Evolutionary conservation across 2,888 invertebrate genomes (phyloP), one percentile per base, ranked within the genome.

Genomic region (Drosophila histrio): DNA sequence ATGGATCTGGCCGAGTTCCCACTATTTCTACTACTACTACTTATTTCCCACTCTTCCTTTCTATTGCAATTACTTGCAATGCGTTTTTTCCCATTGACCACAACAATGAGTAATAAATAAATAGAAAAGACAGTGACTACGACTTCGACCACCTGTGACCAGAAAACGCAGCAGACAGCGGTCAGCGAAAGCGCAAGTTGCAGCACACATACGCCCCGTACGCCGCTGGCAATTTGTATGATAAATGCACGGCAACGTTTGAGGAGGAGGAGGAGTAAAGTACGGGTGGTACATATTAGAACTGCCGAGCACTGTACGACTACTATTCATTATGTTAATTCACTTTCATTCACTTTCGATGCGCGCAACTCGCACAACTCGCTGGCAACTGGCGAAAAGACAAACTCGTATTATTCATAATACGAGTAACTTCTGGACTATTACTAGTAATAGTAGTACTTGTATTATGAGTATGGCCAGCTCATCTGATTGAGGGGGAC

Each of bases 241-340:
- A 50, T 71, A 71, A 53, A 72, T 49, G 69, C 75, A 72, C 28
- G 32, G 19, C 50, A n/a, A n/a, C n/a, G n/a, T n/a, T n/a, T n/a
- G n/a, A n/a, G n/a, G n/a, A n/a, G 68, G 15, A 15, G 58, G 3
- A 6, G 15, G 13, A 13, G 65, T 7, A 26, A 17, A 26, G 11
- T 28, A 11, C 17, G 44, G 19, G 28, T 28, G 19, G 28, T 28
- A 17, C 17, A 44, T n/a, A 24, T 5, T 32, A 17, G 28, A 44
- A 44, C n/a, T 26, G 44, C 6, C 44, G 17, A 44, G 11, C 26
- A 44, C 28, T 17, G 26, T 38, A 38, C 38, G 50, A 38, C 26
- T 43, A 43, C 24, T 67, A 69, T 82, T 75, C 87, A 83, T 84
- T 82, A 86, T 86, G 67, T 54, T 79, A 84, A 88, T 84, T 77